Conservation (phyloP, 2,888 invertebrate species). For the Oscheius sp. region DNA sequence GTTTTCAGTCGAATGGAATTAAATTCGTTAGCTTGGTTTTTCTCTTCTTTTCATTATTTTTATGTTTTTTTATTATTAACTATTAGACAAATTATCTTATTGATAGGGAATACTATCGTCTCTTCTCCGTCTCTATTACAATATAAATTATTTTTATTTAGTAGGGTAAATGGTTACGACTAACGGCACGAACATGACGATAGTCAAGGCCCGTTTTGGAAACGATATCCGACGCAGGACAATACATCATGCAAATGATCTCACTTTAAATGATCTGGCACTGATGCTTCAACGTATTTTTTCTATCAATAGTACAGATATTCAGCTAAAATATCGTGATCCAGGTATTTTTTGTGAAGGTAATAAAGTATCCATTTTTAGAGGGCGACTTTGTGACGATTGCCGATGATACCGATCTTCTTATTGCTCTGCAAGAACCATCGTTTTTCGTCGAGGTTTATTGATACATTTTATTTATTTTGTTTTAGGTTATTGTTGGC, state of each 20-base stretch:
- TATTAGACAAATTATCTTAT: too few species aligned
- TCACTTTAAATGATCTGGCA: conserved; percentile 53
- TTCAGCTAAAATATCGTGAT: conserved; percentile 60
- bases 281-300: conserved; percentile 58
- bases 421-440: conserved; percentile 47
- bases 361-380: conserved; percentile 28
- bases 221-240: conserved; percentile 53
- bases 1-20: too few species aligned
- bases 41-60: too few species aligned
- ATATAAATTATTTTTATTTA: neutral
- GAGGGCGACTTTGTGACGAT: conserved; percentile 60
- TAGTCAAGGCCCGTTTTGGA: conserved; percentile 54
- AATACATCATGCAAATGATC: conserved; percentile 54
- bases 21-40: too few species aligned
- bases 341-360: conserved; percentile 29
- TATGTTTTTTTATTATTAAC: too few species aligned
- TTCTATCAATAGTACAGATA: conserved; percentile 37
- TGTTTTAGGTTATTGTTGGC: neutral
- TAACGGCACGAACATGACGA: conserved; percentile 39
- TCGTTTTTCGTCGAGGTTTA: conserved; percentile 9
- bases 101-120: too few species aligned
- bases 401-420: conserved; percentile 55
- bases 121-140: too few species aligned
- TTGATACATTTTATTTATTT: neutral
- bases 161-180: conserved; percentile 27